Evolutionary conservation across 2,113 vertebrate genomes (phyloP).

Genomic region (Nothobranchius kuhntae): DNA sequence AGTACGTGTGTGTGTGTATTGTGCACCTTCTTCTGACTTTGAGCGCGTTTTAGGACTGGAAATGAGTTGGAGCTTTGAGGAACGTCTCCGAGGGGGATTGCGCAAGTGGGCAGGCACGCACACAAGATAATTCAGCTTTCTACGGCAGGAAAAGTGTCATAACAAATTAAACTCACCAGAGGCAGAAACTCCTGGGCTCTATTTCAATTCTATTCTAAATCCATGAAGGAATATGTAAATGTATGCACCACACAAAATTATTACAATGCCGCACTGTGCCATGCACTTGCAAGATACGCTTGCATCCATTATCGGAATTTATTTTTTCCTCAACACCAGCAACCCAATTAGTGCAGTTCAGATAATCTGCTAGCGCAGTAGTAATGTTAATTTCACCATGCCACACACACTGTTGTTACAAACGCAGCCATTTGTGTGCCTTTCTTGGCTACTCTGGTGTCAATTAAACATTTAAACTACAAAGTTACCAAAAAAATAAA

Average conservation of each 20-base stretch:
- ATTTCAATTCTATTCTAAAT: constrained; percentile 73
- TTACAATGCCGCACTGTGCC: constrained; percentile 55
- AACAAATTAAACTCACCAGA: constrained; percentile 74
- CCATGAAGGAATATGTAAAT: constrained; percentile 74
- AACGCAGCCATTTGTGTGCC: constrained; percentile 26
- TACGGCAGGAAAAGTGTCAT: constrained; percentile 67
- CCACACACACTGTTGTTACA: constrained; percentile 32
- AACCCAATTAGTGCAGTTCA: constrained; percentile 49
- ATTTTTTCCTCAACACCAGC: constrained; percentile 16
- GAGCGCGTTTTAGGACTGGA: constrained; percentile 47
- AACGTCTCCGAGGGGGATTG: constrained; percentile 59
- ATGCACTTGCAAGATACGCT: constrained; percentile 49
- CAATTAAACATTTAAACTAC: constrained; percentile 8
- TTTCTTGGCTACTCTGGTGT: constrained; percentile 14
- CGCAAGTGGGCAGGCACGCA: constrained; percentile 53
- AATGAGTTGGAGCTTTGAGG: constrained; percentile 60
- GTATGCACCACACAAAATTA: constrained; percentile 58
- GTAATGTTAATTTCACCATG: constrained; percentile 18
- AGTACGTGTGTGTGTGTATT: constrained; percentile 4
- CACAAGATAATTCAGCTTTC: constrained; percentile 63
- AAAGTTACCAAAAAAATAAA: constrained; percentile 1
- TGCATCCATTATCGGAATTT: constrained; percentile 46
- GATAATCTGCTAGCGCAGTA: constrained; percentile 42
- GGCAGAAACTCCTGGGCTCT: constrained; percentile 72
- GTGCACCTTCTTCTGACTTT: constrained; percentile 38